Percentiles rank a stretch among this genome's conserved stretches.
These are phyloP conservation scores for Hippasteria phrygiana DNA, from an alignment of 53 echinoderm and acorn worm species.

Conservation along the genomic window DNA sequence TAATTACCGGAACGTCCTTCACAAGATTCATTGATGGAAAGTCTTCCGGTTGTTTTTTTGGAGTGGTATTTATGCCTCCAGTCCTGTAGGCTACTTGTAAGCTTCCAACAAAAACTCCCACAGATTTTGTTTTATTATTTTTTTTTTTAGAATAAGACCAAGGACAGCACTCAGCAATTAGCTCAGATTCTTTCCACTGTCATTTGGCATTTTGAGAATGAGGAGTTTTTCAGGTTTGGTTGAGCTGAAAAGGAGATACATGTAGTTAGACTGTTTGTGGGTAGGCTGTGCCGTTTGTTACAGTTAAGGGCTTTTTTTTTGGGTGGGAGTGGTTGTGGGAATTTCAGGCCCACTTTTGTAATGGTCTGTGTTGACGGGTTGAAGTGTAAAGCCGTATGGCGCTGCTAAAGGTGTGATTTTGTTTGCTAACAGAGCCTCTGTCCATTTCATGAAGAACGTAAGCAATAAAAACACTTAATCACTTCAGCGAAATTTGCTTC, in stretches of 20 bases:
- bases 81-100: neutral
- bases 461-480: no score
- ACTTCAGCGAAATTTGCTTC: no score
- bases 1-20: slow-evolving; percentile 13
- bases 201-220: slow-evolving; percentile 18
- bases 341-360: no score
- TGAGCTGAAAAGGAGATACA: neutral
- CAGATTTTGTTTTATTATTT: neutral
- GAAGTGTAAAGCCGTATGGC: no score
- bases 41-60: neutral
- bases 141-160: neutral
- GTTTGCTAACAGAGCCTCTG: no score
- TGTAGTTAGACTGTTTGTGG: no score
- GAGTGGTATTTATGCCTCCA: slow-evolving; percentile 5
- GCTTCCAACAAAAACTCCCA: neutral
- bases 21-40: neutral
- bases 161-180: slow-evolving; percentile 44
- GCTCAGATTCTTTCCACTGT: slow-evolving; percentile 12
- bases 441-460: no score
- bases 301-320: no score
- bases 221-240: neutral
- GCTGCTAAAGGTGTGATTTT: no score
- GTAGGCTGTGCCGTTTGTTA: no score
- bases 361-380: no score
- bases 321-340: no score